Evolutionary conservation across 2,113 vertebrate genomes (phyloP), one percentile per base, ranked within the genome.

Genomic region (Rhipidura dahli): DNA sequence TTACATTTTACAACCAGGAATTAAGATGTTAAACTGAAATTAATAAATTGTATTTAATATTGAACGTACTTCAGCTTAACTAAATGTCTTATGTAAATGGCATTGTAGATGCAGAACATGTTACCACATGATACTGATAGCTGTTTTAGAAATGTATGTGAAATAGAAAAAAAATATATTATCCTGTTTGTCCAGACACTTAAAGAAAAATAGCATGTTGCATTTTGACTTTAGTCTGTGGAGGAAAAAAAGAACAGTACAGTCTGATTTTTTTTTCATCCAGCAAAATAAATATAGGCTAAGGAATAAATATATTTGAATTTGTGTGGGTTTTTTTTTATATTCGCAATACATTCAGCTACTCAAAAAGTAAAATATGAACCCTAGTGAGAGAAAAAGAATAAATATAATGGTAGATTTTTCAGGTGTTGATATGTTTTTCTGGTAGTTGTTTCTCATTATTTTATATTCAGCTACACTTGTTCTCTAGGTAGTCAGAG

Each of bases 401-500:
- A 91, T 89, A 94, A 97, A 83, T 83, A 91, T 83, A 93, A 90
- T 93, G 70, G 70, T 85, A 80, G 77, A 64, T 91, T 97, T 97
- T 95, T 97, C 83, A 93, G 85, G 24, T 77, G 83, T 70, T 96
- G 91, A 40, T 90, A 95, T 26, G 82, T 79, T 96, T 95, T 97
- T 93, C 50, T 95, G 63, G 79, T 81, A 81, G 79, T 66, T 96
- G 76, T 94, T 95, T 94, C 81, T 97, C 91, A 69, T 95, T 96
- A 96, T 97, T 96, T 98, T 97, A 97, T 91, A 95, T 94, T 81
- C 94, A 94, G 84, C 92, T 95, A 60, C 71, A 65, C 91, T 98
- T 96, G 92, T 96, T 96, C 94, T 95, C 72, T 80, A 96, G 96
- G 85, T 94, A 84, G 87, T 35, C 22, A 90, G 96, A 98, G 97